Conservation (phyloP, 2,888 invertebrate species). For the Tipula unca region DNA sequence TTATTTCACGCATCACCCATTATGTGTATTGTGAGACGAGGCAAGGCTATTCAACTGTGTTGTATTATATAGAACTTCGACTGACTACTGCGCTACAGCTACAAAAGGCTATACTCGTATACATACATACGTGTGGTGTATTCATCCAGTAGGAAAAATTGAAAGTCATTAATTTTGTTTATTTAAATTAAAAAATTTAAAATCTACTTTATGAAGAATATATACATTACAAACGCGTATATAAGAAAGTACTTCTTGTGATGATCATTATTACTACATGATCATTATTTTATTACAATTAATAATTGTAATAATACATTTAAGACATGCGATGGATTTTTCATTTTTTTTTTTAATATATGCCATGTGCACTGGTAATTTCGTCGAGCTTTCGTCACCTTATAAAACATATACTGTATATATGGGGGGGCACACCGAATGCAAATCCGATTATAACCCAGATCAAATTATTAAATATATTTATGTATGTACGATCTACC, state of each 20-base stretch:
- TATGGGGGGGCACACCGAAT: not conserved
- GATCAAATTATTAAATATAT: not conserved
- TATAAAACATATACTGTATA: not conserved
- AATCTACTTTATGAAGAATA: not conserved
- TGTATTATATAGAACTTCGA: not conserved
- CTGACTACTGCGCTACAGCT: not conserved
- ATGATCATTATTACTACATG: not conserved
- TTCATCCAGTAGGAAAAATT: not conserved
- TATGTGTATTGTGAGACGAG: not conserved
- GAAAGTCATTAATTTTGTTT: constrained; percentile 8
- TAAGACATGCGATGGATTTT: not conserved
- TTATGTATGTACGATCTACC: not conserved
- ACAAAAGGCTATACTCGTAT: not conserved
- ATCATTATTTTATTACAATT: not conserved
- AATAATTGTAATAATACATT: not conserved
- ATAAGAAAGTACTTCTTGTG: not conserved
- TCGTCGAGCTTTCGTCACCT: not conserved
- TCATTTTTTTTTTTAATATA: not conserved
- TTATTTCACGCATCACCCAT: not conserved
- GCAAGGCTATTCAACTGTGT: not conserved
- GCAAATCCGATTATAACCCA: not conserved
- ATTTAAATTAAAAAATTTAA: not conserved
- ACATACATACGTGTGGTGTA: not conserved
- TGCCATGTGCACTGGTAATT: not conserved
- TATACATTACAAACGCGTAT: not conserved